Evolutionary conservation across 2,797 vertebrate genomes (phyloP).

Genomic region (Sphenodon punctatus): DNA sequence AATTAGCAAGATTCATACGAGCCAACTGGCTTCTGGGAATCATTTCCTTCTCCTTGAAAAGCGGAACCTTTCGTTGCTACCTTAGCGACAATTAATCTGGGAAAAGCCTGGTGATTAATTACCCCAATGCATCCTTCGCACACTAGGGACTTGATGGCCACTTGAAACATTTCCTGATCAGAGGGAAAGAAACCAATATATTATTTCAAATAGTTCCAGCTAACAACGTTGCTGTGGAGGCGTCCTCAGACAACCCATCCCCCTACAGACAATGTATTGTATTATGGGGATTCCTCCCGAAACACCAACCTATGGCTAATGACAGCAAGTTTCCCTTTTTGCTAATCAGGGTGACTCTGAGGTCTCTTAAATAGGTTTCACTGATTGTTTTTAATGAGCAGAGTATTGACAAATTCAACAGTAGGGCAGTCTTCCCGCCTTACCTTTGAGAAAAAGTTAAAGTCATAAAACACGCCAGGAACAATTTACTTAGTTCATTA

Average conservation of each 20-base stretch:
- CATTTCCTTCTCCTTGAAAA: constrained; percentile 6
- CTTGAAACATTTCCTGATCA: background rate
- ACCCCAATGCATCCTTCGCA: background rate
- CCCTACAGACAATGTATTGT: constrained; percentile 59
- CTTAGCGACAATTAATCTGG: background rate
- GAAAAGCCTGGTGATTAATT: constrained; percentile 50
- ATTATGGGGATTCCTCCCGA: constrained; percentile 79
- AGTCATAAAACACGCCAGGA: constrained; percentile 63
- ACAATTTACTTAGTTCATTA: constrained; percentile 85
- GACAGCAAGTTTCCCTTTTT: constrained; percentile 80
- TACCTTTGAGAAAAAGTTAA: constrained; percentile 79
- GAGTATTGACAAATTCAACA: constrained; percentile 76
- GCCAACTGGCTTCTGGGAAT: background rate
- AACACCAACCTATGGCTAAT: constrained; percentile 86
- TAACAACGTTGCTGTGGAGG: background rate
- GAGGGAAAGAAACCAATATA: background rate
- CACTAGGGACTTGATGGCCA: constrained; percentile 10
- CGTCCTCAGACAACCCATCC: background rate
- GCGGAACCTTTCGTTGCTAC: constrained; percentile 27
- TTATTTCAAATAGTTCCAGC: constrained; percentile 3
- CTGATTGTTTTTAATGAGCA: constrained; percentile 79
- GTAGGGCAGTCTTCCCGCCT: constrained; percentile 67
- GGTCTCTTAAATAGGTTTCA: constrained; percentile 72
- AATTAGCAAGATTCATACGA: constrained; percentile 11
- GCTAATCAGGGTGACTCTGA: constrained; percentile 88